phyloP scores from a whole-genome alignment of 2,113 vertebrate genomes.

The Oxyura jamaicensis region DNA sequence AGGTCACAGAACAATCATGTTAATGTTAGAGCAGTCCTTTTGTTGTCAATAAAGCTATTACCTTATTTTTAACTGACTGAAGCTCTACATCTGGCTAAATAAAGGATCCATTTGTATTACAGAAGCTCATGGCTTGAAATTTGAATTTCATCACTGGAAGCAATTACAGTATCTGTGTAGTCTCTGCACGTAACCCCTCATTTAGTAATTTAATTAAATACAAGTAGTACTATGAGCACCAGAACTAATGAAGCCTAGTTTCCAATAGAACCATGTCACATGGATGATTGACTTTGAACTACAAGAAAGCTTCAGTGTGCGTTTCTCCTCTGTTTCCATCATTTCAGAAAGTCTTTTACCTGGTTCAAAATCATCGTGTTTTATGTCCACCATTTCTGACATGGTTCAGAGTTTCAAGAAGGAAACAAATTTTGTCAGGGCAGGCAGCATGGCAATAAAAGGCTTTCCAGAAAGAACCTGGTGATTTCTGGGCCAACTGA shows the following conservation, averaged over 20 bases:
- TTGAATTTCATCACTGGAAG: constrained; percentile 56
- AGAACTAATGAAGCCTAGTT: constrained; percentile 51
- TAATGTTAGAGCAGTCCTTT: background rate
- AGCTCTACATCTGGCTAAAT: background rate
- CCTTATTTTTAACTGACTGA: constrained; percentile 1
- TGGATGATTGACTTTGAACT: constrained; percentile 1
- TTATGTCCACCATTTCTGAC: background rate
- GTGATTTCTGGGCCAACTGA: background rate
- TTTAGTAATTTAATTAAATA: constrained; percentile 70
- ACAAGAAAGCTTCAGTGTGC: background rate
- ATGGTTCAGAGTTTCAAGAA: background rate
- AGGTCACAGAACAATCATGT: background rate
- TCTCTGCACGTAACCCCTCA: constrained; percentile 33
- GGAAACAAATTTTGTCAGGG: background rate
- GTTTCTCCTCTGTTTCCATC: background rate
- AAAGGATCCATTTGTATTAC: constrained; percentile 32
- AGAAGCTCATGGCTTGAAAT: constrained; percentile 14
- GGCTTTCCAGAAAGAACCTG: background rate
- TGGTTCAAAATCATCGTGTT: background rate
- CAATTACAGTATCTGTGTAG: constrained; percentile 38
- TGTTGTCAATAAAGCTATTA: background rate
- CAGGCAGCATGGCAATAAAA: background rate
- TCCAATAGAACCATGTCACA: background rate
- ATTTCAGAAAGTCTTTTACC: background rate
- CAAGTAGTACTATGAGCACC: constrained; percentile 12